Conservation (phyloP, 2,888 invertebrate species). For the Leucoma salicis region DNA sequence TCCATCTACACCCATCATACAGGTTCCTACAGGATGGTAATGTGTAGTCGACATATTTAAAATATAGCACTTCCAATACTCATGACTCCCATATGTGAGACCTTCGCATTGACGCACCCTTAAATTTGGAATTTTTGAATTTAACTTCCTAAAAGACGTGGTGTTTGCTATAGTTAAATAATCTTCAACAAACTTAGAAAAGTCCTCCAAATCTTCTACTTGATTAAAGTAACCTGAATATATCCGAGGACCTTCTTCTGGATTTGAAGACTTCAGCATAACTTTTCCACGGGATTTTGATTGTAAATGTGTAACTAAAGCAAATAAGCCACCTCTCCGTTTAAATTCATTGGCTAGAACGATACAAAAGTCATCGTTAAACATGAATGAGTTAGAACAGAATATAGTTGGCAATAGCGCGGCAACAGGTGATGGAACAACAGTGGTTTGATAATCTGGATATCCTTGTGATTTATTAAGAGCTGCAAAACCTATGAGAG, state of each 20-base stretch:
- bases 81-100: slow-evolving; percentile 30
- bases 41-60: slow-evolving; percentile 79
- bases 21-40: slow-evolving; percentile 68
- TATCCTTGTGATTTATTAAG: slow-evolving; percentile 43
- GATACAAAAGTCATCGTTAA: slow-evolving; percentile 39
- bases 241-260: slow-evolving; percentile 42
- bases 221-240: slow-evolving; percentile 37
- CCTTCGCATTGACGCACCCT: slow-evolving; percentile 35
- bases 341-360: slow-evolving; percentile 30
- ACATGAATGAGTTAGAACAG: slow-evolving; percentile 35
- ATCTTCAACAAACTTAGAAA: slow-evolving; percentile 39
- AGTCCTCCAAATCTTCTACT: slow-evolving; percentile 38
- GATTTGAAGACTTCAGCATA: slow-evolving; percentile 38
- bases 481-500: slow-evolving; percentile 46
- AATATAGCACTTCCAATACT: slow-evolving; percentile 53
- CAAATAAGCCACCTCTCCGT: slow-evolving; percentile 25
- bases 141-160: slow-evolving; percentile 34
- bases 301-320: slow-evolving; percentile 40
- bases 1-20: slow-evolving; percentile 51
- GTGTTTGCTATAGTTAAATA: slow-evolving; percentile 41
- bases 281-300: slow-evolving; percentile 51
- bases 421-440: slow-evolving; percentile 34
- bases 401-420: slow-evolving; percentile 35
- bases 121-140: slow-evolving; percentile 35
- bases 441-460: slow-evolving; percentile 52